Conservation (phyloP, 2,113 vertebrate genomes). For the Limnothrissa miodon region DNA sequence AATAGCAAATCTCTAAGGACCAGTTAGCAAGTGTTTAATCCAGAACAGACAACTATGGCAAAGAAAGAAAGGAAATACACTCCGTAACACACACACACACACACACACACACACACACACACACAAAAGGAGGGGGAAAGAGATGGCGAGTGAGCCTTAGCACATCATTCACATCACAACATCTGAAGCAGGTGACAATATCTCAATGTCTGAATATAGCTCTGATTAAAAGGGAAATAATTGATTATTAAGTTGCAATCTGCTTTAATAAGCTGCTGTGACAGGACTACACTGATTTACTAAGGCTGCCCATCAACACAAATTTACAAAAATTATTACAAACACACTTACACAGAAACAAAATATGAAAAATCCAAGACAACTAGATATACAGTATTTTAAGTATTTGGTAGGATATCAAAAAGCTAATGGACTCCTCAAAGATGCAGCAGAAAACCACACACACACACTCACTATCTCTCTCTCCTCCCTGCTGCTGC, state of each 20-base stretch:
- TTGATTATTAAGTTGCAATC: background rate
- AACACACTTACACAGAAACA: too few relatives aligned
- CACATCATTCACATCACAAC: background rate
- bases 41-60: background rate
- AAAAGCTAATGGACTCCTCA: too few relatives aligned
- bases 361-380: too few relatives aligned
- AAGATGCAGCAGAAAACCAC: too few relatives aligned
- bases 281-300: background rate
- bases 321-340: background rate
- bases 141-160: background rate
- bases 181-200: background rate
- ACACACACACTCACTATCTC: background rate
- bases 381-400: too few relatives aligned
- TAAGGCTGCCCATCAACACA: background rate
- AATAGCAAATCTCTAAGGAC: constrained; percentile 27
- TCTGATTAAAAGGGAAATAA: background rate
- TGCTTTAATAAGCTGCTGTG: background rate
- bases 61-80: constrained; percentile 21
- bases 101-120: constrained; percentile 28
- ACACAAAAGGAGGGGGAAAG: constrained; percentile 12
- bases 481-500: background rate
- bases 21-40: constrained; percentile 30
- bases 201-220: background rate
- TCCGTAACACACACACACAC: constrained; percentile 13
- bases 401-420: too few relatives aligned